These are phyloP conservation scores for Diploscapter pachys DNA, from an alignment of 1,140 invertebrate genomes.

Conservation along the genomic window DNA sequence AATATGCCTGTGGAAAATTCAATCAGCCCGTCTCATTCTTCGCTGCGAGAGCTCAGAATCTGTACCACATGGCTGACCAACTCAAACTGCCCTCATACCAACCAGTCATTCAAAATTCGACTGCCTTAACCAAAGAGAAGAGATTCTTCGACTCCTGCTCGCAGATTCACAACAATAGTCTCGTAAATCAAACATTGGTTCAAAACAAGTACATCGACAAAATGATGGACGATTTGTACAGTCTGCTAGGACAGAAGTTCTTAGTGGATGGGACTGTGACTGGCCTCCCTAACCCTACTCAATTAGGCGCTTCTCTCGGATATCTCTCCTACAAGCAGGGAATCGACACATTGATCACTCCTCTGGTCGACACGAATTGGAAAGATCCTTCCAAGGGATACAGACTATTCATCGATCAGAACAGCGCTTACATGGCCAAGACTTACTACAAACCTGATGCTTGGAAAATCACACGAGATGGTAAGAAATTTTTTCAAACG, in stretches of 20 bases:
- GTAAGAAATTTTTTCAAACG: background rate
- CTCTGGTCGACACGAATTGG: conserved; percentile 39
- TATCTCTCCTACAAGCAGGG: conserved; percentile 31
- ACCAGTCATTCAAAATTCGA: conserved; percentile 20
- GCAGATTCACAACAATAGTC: conserved; percentile 4
- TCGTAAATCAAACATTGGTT: background rate
- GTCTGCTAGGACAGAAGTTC: background rate
- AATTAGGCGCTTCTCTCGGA: conserved; percentile 27
- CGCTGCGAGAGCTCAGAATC: conserved; percentile 21
- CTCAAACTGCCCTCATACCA: conserved; percentile 23
- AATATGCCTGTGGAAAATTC: conserved; percentile 89
- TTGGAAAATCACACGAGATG: conserved; percentile 8
- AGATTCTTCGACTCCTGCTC: conserved; percentile 30
- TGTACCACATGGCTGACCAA: conserved; percentile 22
- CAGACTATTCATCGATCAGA: conserved; percentile 36
- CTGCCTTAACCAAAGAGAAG: conserved; percentile 26
- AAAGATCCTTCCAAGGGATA: conserved; percentile 30
- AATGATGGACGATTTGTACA: conserved; percentile 15
- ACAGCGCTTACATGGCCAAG: conserved; percentile 20
- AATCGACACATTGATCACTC: conserved; percentile 34
- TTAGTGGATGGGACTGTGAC: conserved; percentile 14
- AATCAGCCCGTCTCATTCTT: conserved; percentile 60
- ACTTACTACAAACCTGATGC: conserved; percentile 30
- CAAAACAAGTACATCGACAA: conserved; percentile 15
- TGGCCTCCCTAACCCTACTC: conserved; percentile 2